phyloP scores from a whole-genome alignment of 2,113 vertebrate species.

The Thinocorus orbignyianus region DNA sequence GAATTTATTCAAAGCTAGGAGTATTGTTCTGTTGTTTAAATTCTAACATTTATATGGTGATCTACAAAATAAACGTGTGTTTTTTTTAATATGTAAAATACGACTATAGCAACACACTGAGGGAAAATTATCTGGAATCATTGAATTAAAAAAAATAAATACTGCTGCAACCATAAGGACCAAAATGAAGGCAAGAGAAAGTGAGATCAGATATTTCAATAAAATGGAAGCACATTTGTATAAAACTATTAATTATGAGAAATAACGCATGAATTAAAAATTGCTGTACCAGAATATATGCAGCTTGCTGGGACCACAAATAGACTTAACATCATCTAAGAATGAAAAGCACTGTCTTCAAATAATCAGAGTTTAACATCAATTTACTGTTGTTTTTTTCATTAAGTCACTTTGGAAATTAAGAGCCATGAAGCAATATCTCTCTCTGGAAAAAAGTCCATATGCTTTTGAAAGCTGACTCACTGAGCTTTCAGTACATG shows the following conservation, averaged over 20 bases:
- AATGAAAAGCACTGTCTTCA: not conserved
- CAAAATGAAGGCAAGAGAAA: not conserved
- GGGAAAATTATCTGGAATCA: not conserved
- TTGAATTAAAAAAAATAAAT: not conserved
- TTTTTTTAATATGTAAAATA: not conserved
- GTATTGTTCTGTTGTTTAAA: not conserved
- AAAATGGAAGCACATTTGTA: not conserved
- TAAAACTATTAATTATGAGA: not conserved
- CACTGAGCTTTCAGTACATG: not conserved
- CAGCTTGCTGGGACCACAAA: not conserved
- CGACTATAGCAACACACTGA: not conserved
- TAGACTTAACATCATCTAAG: not conserved
- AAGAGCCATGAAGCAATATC: not conserved
- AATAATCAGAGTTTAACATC: not conserved
- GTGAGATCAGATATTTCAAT: not conserved
- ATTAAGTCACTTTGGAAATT: not conserved
- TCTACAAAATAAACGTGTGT: not conserved
- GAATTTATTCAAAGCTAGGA: not conserved
- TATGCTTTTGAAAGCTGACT: not conserved
- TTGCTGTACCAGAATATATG: not conserved
- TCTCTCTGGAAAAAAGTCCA: not conserved
- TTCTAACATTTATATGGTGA: not conserved
- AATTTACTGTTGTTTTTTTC: not conserved
- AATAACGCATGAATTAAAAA: not conserved
- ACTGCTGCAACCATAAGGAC: not conserved